Base-by-base conservation (phyloP, 2,797 vertebrate species). In the Pteropus rufus region DNA sequence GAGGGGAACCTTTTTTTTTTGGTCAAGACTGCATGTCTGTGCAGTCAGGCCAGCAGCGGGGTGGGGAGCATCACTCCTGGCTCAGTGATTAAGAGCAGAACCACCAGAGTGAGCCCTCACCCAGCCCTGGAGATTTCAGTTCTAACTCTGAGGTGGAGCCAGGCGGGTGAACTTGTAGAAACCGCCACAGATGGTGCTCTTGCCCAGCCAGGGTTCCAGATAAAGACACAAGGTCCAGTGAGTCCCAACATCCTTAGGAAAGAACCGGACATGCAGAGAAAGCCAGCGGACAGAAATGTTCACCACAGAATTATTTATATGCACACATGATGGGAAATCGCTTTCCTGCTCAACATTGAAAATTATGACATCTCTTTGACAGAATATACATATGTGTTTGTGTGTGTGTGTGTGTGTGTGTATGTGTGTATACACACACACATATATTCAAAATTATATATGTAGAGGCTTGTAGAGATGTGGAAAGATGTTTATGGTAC, bases 61-160 rank as follows among this genome's bases (percentile, higher is more conserved):
- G 44, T 36, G 34, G 29, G 90, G n/a, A 18, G 2, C 4, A 3
- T 67, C 5, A 3, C 58, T 60, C 39, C 9, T 3, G 10, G 21
- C 7, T 4, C 9, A 5, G 21, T 58, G 44, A 5, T 41, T 14
- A 49, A 39, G 70, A 14, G 34, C 52, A 83, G n/a, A 60, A 81
- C 36, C 73, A 19, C 58, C 9, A 7, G 41, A 44, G 24, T 10
- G 41, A 75, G 12, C 16, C 3, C 10, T 4, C 0, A 3, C 7
- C 56, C 56, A 2, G 10, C 16, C 34, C 21, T 64, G 24, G 62
- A 70, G 49, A 15, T 64, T 23, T 39, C 31, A 24, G 31, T 76
- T 34, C 31, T 76, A 18, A 18, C 16, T 83, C 31, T 44, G 31
- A 26, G 24, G 4, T 23, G 36, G 29, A 49, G 10, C 41, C 31